Base-by-base conservation (phyloP, 2,113 vertebrate genomes). In the Brachyistius frenatus region DNA sequence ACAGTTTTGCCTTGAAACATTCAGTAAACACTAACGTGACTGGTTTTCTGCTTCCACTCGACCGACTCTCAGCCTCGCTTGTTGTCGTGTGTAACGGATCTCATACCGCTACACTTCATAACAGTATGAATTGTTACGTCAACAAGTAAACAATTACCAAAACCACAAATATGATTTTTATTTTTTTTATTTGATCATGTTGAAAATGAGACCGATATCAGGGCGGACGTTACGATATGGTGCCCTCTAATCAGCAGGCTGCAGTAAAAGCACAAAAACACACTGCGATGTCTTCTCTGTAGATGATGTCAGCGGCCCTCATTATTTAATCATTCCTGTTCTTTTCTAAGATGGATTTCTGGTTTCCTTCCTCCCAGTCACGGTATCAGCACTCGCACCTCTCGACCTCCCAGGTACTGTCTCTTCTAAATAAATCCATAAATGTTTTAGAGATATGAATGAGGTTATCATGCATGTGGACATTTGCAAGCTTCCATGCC, bases 381-480 rank as follows among this genome's bases (percentile, higher is more conserved):
- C 46, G 67, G 11, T 16, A 13, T 32, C 60, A 10, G 53, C 35
- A 8, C 23, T 23, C 13, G 55, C 69, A 44, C 74, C 58, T 68
- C 13, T 41, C 49, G 41, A 30, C 67, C 73, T 41, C 2, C 76
- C 72, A 87, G 94, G 96, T 97, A 96, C 97, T 97, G 96, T 98
- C 97, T 97, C 97, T 97, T 88, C 96, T 98, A 96, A 97, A 97
- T 93, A 92, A 96, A 93, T 95, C 86, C 95, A 95, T 96, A 93
- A 94, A 96, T 96, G 94, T 96, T 95, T 96, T 96, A 96, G 95
- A 95, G 94, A 96, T 96, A 93, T 95, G 95, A 96, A 96, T 96
- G 96, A 96, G 96, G 95, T 96, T 71, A 93, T 96, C 95, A 95
- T 98, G 97, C 97, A 99, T 98, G 97, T 98, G 96, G 96, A 96